Base-by-base conservation (phyloP, 2,797 vertebrate species). In the Sternarchorhynchus goeldii region DNA sequence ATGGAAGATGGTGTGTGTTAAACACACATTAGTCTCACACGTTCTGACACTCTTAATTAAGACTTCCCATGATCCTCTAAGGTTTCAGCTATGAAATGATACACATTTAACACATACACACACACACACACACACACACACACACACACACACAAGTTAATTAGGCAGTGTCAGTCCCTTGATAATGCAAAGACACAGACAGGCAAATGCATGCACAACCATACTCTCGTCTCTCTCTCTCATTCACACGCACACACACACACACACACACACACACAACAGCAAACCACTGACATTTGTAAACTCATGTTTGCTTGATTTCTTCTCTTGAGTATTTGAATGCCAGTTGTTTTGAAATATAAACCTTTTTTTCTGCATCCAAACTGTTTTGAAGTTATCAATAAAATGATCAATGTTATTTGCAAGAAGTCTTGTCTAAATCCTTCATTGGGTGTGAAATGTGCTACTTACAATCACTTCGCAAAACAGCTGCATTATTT, bases 331-430 rank as follows among this genome's bases (percentile, higher is more conserved):
- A 85, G 89, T 85, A 87, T 90, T 90, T 87, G 69, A 89, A 88
- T 87, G 81, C 81, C 85, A 88, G 77, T 80, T 89, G 89, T 86
- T 89, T 90, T 87, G 80, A 88, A 87, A 83, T 79, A 56, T 83
- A 76, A 31, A 75, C 41, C 85, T 83, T 87, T 89, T 89, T 90
- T 91, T 90, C 89, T 93, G 91, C 91, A 91, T 91, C 91, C 90
- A 86, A 86, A 82, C 85, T 92, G 76, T 90, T 92, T 91, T 90
- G 32, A 55, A 90, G 73, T 89, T 89, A 41, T 76, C 64, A 93
- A 93, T 93, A 92, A 92, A 92, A 89, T 83, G 82, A 86, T 88
- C 85, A 86, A 89, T 90, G 90, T 91, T 89, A 80, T 91, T 92
- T 91, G 83, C 87, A 91, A 88, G 80, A 79, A 84, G 81, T 70